phyloP scores from a whole-genome alignment of 1,140 invertebrate species.

The Lordiphosa clarofinis region DNA sequence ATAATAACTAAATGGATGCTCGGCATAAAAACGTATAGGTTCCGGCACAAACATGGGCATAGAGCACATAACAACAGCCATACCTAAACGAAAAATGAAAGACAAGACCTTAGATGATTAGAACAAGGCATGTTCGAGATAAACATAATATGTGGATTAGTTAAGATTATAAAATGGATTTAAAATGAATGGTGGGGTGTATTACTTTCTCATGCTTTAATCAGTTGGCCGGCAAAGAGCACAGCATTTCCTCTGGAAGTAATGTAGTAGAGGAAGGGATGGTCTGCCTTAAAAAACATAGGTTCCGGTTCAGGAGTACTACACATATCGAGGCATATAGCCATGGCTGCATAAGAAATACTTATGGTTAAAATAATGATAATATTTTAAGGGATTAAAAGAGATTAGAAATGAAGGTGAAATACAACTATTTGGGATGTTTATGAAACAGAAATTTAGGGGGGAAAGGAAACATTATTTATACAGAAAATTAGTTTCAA shows the following conservation, averaged over 20 bases:
- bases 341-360: slow-evolving; percentile 18
- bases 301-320: neutral
- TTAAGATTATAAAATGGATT: neutral
- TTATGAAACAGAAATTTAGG: too few species aligned
- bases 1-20: slow-evolving; percentile 49
- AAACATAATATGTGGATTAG: neutral
- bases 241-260: neutral
- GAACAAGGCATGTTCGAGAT: neutral
- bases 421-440: too few species aligned
- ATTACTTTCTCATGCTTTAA: neutral
- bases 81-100: slow-evolving; percentile 26
- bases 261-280: slow-evolving; percentile 24
- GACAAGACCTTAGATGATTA: slow-evolving; percentile 18
- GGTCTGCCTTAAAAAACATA: slow-evolving; percentile 10
- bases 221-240: slow-evolving; percentile 23
- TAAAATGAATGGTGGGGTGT: slow-evolving; percentile 10
- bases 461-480: too few species aligned
- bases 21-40: slow-evolving; percentile 35
- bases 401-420: too few species aligned
- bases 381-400: too few species aligned
- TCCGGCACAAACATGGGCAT: slow-evolving; percentile 43
- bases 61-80: slow-evolving; percentile 35
- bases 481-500: too few species aligned
- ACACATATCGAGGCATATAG: slow-evolving; percentile 6
- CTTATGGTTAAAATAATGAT: too few species aligned